Percentiles rank a stretch among this genome's conserved stretches.
Evolutionary conservation across 2,888 invertebrate species (phyloP).

Genomic region (Hyles lineata): DNA sequence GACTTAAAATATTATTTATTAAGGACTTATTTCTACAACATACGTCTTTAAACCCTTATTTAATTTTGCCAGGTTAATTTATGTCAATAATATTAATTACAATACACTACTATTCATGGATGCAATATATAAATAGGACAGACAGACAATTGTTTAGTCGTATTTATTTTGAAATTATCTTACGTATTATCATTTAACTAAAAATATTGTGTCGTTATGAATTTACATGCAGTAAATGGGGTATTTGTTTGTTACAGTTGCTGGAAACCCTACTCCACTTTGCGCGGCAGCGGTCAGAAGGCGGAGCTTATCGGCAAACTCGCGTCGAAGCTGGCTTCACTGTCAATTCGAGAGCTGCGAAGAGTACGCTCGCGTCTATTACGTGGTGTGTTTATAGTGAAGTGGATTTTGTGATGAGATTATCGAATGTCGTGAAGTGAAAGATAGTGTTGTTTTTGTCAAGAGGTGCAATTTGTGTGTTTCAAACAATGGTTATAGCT

Average conservation of each 20-base stretch:
- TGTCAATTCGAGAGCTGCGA: slow-evolving; percentile 84
- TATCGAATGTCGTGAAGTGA: slow-evolving; percentile 83
- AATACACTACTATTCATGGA: neutral
- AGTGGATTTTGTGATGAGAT: slow-evolving; percentile 82
- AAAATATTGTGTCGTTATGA: neutral
- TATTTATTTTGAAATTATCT: neutral
- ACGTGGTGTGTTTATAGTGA: slow-evolving; percentile 83
- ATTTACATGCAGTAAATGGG: neutral
- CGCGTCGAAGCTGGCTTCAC: slow-evolving; percentile 82
- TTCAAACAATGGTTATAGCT: slow-evolving; percentile 72
- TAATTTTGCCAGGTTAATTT: neutral
- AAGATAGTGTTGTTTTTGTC: slow-evolving; percentile 76
- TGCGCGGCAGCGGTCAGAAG: slow-evolving; percentile 85
- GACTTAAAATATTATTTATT: neutral
- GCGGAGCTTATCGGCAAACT: slow-evolving; percentile 85
- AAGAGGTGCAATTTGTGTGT: slow-evolving; percentile 74
- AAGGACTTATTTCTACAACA: neutral
- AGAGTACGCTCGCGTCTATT: slow-evolving; percentile 83
- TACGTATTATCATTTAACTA: neutral
- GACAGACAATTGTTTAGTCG: neutral
- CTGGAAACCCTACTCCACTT: slow-evolving; percentile 79
- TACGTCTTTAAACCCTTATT: neutral
- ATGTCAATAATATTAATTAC: neutral
- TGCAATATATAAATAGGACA: neutral
- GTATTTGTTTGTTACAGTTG: slow-evolving; percentile 29